phyloP scores from a whole-genome alignment of 2,113 vertebrate genomes.

The Saccopteryx leptura region DNA sequence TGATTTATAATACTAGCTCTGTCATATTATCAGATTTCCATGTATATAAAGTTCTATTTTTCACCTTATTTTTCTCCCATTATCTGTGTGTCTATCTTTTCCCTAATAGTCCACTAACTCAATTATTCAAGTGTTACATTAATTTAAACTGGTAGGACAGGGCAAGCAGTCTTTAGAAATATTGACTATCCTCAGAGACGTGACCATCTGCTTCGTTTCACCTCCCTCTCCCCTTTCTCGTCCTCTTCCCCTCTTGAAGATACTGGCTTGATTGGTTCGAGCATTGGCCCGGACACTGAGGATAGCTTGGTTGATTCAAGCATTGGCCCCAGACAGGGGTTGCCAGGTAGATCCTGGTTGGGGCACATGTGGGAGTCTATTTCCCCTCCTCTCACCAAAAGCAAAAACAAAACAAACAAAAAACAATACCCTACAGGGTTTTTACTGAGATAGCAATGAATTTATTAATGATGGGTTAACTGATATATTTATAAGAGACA shows the following conservation, averaged over 20 bases:
- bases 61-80: neutral
- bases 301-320: no score
- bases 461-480: neutral
- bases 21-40: neutral
- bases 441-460: constrained; percentile 23
- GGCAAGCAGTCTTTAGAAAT: constrained; percentile 32
- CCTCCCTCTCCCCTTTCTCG: no score
- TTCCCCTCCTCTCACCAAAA: no score
- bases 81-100: constrained; percentile 12
- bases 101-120: neutral
- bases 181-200: neutral
- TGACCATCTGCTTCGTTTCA: no score
- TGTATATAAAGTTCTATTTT: neutral
- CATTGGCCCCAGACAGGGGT: no score
- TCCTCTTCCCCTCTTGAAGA: no score
- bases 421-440: neutral
- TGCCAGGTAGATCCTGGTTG: no score
- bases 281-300: no score
- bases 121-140: constrained; percentile 7
- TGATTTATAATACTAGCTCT: constrained; percentile 43
- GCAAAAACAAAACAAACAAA: constrained; percentile 36
- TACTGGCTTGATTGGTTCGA: no score
- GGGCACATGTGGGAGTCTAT: no score
- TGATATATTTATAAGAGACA: neutral
- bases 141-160: constrained; percentile 22